phyloP scores from a whole-genome alignment of 35 echinoderm and acorn worm species.

The Lytechinus pictus region DNA sequence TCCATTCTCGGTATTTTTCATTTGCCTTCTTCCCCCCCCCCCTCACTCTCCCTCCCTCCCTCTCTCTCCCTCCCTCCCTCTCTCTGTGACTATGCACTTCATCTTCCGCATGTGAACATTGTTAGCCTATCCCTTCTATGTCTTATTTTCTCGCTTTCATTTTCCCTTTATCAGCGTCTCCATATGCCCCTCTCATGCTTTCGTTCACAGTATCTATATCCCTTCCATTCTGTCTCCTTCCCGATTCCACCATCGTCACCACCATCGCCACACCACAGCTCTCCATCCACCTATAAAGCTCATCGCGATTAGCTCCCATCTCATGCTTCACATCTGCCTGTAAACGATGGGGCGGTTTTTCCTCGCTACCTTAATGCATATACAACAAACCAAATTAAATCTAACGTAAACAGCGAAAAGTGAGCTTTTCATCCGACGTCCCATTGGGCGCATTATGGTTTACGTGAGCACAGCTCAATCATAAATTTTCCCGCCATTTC shows the following conservation, averaged over 20 bases:
- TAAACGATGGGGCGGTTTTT: slow-evolving; percentile 18
- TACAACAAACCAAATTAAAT: slow-evolving; percentile 34
- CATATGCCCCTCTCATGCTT: no score
- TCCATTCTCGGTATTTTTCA: no score
- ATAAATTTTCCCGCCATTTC: slow-evolving; percentile 45
- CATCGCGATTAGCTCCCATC: slow-evolving; percentile 32
- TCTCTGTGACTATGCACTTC: background rate
- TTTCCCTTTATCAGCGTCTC: background rate
- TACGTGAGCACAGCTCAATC: slow-evolving; percentile 45
- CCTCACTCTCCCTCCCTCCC: background rate
- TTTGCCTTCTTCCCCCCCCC: background rate
- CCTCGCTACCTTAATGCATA: slow-evolving; percentile 25
- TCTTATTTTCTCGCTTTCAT: background rate
- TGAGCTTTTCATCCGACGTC: background rate
- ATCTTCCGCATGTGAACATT: background rate
- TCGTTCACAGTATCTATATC: no score
- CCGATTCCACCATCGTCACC: background rate
- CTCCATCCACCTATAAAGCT: slow-evolving; percentile 7
- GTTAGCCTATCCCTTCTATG: background rate
- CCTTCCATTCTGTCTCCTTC: no score
- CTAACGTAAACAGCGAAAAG: slow-evolving; percentile 38
- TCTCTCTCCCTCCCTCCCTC: background rate
- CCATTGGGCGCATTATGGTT: slow-evolving; percentile 15
- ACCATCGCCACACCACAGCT: background rate
- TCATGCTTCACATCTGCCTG: slow-evolving; percentile 19